Percentiles rank a stretch among this genome's conserved stretches.
Conservation (phyloP, 2,797 vertebrate genomes). For the Sebastes flavidus region DNA sequence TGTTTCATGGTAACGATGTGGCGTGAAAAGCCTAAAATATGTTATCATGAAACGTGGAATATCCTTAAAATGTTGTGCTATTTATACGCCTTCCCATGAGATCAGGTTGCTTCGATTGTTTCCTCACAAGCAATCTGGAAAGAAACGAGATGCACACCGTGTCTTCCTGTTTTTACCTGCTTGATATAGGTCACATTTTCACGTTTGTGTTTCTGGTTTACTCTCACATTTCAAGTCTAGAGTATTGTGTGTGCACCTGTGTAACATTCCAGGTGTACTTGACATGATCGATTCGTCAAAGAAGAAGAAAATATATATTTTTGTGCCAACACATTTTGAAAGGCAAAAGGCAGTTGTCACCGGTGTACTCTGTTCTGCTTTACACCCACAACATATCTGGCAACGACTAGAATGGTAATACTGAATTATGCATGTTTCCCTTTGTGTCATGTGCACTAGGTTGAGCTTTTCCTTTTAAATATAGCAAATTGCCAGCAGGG, state of each 20-base stretch:
- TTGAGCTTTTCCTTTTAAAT: conserved; percentile 1
- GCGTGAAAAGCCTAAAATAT: no score
- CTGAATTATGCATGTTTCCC: background rate
- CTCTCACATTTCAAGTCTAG: background rate
- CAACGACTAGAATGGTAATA: background rate
- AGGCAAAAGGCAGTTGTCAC: background rate
- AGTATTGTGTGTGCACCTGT: background rate
- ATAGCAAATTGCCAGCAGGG: background rate
- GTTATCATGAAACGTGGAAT: no score
- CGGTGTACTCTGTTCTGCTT: background rate
- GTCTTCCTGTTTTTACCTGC: background rate
- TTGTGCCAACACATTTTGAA: background rate
- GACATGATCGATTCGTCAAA: background rate
- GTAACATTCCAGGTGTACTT: background rate
- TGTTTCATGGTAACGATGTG: no score
- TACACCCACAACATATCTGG: background rate
- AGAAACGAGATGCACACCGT: background rate
- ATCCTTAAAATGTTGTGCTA: no score
- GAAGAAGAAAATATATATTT: background rate
- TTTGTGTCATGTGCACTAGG: background rate
- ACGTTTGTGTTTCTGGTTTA: background rate
- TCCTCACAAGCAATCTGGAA: background rate
- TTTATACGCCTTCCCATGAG: no score
- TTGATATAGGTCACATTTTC: background rate
- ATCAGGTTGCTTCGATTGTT: no score